phyloP scores from a whole-genome alignment of 2,888 invertebrate species.

The Parochlus steinenii region DNA sequence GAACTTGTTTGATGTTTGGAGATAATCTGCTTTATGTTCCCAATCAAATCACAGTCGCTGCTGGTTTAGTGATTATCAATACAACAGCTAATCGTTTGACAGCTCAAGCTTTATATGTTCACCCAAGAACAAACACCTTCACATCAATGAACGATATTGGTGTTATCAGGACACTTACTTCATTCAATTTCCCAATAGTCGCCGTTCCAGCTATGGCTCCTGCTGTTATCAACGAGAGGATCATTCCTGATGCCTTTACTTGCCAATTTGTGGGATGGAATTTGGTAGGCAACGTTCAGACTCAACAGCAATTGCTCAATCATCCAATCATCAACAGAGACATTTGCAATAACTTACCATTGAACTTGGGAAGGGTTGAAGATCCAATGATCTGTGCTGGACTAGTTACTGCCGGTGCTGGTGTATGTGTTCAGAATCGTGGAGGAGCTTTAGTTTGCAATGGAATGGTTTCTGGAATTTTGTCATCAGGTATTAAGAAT shows the following conservation, averaged over 20 bases:
- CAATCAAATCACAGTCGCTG: not conserved
- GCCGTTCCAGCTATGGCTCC: conserved; percentile 10
- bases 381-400: conserved; percentile 13
- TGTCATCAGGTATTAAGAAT: too few relatives aligned
- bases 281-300: not conserved
- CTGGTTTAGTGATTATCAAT: conserved; percentile 2
- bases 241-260: conserved; percentile 7
- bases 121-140: conserved; percentile 13
- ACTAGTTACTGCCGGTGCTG: not conserved
- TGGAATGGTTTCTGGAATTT: conserved; percentile 13
- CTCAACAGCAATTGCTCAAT: not conserved
- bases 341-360: conserved; percentile 8
- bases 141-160: conserved; percentile 14
- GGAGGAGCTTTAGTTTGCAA: conserved; percentile 14
- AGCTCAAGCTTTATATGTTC: conserved; percentile 12
- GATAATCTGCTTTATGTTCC: not conserved
- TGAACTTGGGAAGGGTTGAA: conserved; percentile 6
- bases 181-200: conserved; percentile 7
- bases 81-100: not conserved
- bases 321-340: conserved; percentile 10
- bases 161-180: conserved; percentile 9
- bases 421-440: conserved; percentile 7
- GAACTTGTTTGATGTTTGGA: conserved; percentile 11
- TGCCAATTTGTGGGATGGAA: conserved; percentile 14
- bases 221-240: conserved; percentile 11